These are phyloP conservation scores for Eclectus roratus DNA, from an alignment of 2,113 vertebrate genomes.

Conservation along the genomic window DNA sequence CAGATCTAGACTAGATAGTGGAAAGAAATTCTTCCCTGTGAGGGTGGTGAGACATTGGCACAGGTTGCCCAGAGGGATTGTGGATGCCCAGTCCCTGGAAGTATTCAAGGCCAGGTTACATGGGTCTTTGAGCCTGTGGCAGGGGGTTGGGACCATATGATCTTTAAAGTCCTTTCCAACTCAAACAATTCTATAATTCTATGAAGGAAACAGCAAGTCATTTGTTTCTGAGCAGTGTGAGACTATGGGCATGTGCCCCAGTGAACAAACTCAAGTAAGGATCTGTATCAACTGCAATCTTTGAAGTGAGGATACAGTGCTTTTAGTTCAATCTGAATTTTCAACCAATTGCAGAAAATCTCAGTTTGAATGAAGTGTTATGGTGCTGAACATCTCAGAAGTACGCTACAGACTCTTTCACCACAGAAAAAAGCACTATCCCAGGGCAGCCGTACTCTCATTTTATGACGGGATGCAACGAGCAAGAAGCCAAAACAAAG, in stretches of 20 bases:
- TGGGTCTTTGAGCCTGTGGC: neutral
- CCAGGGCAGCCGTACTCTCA: neutral
- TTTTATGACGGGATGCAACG: neutral
- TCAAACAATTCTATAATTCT: neutral
- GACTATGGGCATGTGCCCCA: fast-evolving
- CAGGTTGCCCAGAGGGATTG: neutral
- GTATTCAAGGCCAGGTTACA: neutral
- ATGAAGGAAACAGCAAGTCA: neutral
- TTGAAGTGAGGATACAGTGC: neutral
- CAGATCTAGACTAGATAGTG: neutral
- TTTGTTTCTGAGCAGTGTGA: neutral
- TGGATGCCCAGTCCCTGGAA: neutral
- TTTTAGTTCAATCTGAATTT: neutral
- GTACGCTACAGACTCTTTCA: neutral
- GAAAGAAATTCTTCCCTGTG: neutral
- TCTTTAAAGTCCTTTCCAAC: neutral
- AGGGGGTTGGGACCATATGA: neutral
- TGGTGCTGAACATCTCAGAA: neutral
- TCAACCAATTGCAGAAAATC: neutral
- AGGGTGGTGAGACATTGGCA: neutral
- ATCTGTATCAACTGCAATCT: neutral
- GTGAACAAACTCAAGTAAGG: neutral
- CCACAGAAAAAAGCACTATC: neutral
- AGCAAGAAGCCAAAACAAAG: neutral
- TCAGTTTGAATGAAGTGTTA: neutral